These are phyloP conservation scores for Desmophyllum pertusum DNA, from an alignment of 92 coral and sea anemone genomes.

Conservation along the genomic window DNA sequence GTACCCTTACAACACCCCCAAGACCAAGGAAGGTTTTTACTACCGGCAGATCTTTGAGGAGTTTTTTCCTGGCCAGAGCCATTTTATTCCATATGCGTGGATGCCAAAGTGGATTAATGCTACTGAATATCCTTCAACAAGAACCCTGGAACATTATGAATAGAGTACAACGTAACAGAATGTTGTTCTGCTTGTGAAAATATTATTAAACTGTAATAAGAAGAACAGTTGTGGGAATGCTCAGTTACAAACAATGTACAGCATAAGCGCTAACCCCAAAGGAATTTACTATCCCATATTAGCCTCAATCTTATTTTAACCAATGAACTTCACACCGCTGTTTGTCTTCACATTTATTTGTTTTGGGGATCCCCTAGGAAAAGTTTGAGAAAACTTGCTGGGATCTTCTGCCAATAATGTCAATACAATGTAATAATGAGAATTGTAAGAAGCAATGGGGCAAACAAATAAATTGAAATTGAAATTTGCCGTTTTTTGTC, in stretches of 20 bases:
- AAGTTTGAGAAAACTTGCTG: too few relatives aligned
- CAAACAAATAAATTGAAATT: too few relatives aligned
- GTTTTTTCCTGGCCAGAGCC: constrained; percentile 75
- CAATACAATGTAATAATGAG: too few relatives aligned
- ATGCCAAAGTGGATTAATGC: constrained; percentile 96
- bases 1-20: constrained; percentile 91
- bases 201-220: not conserved
- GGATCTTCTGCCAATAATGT: too few relatives aligned
- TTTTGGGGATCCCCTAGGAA: too few relatives aligned
- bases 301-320: too few relatives aligned
- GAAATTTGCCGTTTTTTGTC: too few relatives aligned
- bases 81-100: constrained; percentile 93
- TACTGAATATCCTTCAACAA: constrained; percentile 95
- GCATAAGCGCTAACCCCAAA: too few relatives aligned
- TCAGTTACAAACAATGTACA: not conserved
- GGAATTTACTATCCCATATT: too few relatives aligned
- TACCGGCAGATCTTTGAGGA: constrained; percentile 91
- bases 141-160: constrained; percentile 88
- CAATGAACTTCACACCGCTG: too few relatives aligned
- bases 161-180: not conserved
- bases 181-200: not conserved
- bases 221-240: not conserved
- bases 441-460: too few relatives aligned
- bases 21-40: constrained; percentile 89
- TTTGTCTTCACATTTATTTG: too few relatives aligned